Evolutionary conservation across 1,140 invertebrate species (phyloP).

Genomic region (Macrobrachium nipponense): DNA sequence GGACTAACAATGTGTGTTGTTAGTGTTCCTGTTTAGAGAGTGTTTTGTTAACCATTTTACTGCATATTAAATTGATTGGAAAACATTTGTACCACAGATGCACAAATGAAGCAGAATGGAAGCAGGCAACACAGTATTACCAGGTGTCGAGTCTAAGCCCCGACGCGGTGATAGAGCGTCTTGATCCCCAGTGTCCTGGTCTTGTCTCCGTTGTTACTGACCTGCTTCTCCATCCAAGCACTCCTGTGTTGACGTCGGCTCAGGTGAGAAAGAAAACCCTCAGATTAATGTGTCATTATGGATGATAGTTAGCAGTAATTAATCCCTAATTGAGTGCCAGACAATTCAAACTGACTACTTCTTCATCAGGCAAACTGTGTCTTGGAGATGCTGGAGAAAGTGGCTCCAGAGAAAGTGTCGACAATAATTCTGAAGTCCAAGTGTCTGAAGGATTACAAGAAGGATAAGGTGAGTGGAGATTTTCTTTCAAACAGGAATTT

Average conservation of each 20-base stretch:
- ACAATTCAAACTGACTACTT: background rate
- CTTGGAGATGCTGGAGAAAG: slow-evolving; percentile 60
- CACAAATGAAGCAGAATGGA: slow-evolving; percentile 71
- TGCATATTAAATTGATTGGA: background rate
- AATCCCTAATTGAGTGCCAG: too few species aligned
- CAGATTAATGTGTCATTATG: background rate
- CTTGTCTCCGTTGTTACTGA: slow-evolving; percentile 43
- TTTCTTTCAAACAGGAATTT: background rate
- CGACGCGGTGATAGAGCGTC: slow-evolving; percentile 64
- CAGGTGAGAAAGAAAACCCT: slow-evolving; percentile 24
- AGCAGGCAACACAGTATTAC: slow-evolving; percentile 74
- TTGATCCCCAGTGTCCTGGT: slow-evolving; percentile 62
- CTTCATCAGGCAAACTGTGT: slow-evolving; percentile 54
- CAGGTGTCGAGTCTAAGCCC: slow-evolving; percentile 70
- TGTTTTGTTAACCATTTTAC: background rate
- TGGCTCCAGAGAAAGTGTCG: slow-evolving; percentile 59
- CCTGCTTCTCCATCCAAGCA: slow-evolving; percentile 41
- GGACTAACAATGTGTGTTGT: too few species aligned
- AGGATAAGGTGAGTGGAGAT: slow-evolving; percentile 51
- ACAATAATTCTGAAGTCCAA: slow-evolving; percentile 55
- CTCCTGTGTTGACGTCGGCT: slow-evolving; percentile 44
- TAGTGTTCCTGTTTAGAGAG: too few species aligned
- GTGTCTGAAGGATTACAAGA: slow-evolving; percentile 59
- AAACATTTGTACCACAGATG: slow-evolving; percentile 61
- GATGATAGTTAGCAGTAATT: background rate